A percentile compares a stretch with the other conserved stretches of the same genome.
Evolutionary conservation across 2,113 vertebrate genomes (phyloP).

Genomic region (Corvus cornix): DNA sequence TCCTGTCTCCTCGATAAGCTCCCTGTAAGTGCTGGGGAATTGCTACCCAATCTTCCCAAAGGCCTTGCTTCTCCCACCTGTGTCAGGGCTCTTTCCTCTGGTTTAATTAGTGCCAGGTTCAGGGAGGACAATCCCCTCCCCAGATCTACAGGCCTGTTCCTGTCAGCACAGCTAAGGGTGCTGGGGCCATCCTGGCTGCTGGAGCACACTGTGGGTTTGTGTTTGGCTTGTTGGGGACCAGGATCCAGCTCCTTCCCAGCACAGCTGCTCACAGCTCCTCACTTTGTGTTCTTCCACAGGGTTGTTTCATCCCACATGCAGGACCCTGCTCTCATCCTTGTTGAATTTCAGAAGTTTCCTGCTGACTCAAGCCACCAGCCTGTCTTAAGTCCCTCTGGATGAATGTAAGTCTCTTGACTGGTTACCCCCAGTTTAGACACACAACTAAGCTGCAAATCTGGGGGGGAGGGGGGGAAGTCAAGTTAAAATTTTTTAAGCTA

Average conservation of each 20-base stretch:
- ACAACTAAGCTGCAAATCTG: not conserved
- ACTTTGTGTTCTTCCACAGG: not conserved
- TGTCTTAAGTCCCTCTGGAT: not conserved
- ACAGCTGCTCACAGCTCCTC: not conserved
- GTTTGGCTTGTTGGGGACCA: not conserved
- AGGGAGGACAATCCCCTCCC: not conserved
- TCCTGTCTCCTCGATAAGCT: not conserved
- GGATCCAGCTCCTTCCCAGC: not conserved
- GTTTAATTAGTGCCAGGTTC: not conserved
- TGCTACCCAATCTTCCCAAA: not conserved
- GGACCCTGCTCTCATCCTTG: not conserved
- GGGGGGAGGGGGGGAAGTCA: rapidly evolving
- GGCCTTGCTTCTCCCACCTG: not conserved
- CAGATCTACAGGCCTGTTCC: not conserved
- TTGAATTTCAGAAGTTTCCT: not conserved
- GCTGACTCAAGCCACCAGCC: not conserved
- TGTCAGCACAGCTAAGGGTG: not conserved
- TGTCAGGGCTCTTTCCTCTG: not conserved
- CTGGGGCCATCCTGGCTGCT: not conserved
- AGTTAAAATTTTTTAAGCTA: not conserved
- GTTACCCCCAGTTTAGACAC: not conserved
- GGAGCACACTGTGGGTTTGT: not conserved
- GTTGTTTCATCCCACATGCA: not conserved
- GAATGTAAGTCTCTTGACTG: not conserved
- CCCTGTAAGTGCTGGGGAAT: not conserved